These are phyloP conservation scores for Pandemis corylana DNA, from an alignment of 2,888 invertebrate genomes.

Conservation along the genomic window DNA sequence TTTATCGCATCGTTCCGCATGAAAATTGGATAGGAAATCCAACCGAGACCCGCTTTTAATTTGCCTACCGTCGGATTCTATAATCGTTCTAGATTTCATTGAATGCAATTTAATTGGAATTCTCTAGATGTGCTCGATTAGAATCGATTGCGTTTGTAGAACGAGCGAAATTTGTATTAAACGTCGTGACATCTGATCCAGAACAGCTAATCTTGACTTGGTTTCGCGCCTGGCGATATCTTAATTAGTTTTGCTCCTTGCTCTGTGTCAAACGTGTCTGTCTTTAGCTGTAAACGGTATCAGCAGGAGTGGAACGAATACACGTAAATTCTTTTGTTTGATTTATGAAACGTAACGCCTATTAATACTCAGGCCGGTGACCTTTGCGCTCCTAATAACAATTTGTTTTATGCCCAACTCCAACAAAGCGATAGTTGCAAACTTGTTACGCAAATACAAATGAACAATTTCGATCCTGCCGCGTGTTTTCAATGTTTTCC, in stretches of 20 bases:
- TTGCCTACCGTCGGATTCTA: slow-evolving; percentile 77
- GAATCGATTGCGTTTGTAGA: slow-evolving; percentile 66
- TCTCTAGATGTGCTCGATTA: slow-evolving; percentile 62
- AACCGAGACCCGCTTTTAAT: slow-evolving; percentile 76
- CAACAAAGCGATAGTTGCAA: slow-evolving; percentile 51
- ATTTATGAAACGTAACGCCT: slow-evolving; percentile 1
- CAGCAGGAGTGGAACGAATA: not conserved
- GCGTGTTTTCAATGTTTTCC: slow-evolving; percentile 74
- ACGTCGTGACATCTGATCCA: slow-evolving; percentile 39
- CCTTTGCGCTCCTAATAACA: slow-evolving; percentile 42
- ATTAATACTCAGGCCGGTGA: slow-evolving; percentile 35
- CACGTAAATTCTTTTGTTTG: slow-evolving; percentile 2
- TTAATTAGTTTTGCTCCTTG: slow-evolving; percentile 36
- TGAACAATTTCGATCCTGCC: slow-evolving; percentile 67
- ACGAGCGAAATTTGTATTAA: slow-evolving; percentile 46
- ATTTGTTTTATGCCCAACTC: slow-evolving; percentile 43
- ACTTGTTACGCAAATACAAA: slow-evolving; percentile 66
- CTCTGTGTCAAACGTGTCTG: slow-evolving; percentile 8
- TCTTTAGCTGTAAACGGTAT: not conserved
- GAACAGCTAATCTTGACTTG: slow-evolving; percentile 38
- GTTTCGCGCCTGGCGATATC: slow-evolving; percentile 25
- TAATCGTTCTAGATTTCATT: slow-evolving; percentile 80
- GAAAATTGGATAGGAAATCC: slow-evolving; percentile 79
- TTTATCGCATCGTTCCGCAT: slow-evolving; percentile 76
- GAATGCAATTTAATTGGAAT: slow-evolving; percentile 81